Conservation (phyloP, 2,888 invertebrate species). For the Epinotia nisella region DNA sequence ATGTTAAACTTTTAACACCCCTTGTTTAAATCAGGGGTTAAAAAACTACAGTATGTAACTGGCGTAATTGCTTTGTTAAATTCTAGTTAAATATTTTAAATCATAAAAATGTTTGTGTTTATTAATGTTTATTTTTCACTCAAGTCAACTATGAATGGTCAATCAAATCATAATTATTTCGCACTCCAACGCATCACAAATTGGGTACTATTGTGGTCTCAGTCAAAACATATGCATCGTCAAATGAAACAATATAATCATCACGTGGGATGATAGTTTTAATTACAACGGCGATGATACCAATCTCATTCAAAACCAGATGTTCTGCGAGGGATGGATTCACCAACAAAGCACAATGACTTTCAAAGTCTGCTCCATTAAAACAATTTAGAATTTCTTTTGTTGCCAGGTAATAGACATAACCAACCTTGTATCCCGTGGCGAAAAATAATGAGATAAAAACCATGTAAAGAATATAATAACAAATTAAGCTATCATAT, state of each 20-base stretch:
- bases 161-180: slow-evolving; percentile 13
- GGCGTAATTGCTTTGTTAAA: too few relatives aligned
- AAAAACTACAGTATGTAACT: too few relatives aligned
- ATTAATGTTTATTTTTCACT: too few relatives aligned
- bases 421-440: slow-evolving; percentile 70
- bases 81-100: too few relatives aligned
- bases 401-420: slow-evolving; percentile 73
- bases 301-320: slow-evolving; percentile 72
- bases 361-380: slow-evolving; percentile 76
- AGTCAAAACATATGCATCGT: slow-evolving; percentile 31
- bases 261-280: slow-evolving; percentile 54
- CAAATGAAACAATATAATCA: slow-evolving; percentile 47
- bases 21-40: too few relatives aligned
- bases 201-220: slow-evolving; percentile 7
- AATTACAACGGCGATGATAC: slow-evolving; percentile 74
- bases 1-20: too few relatives aligned
- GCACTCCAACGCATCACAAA: slow-evolving; percentile 7
- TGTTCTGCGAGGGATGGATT: slow-evolving; percentile 67
- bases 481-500: slow-evolving; percentile 81
- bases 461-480: slow-evolving; percentile 64
- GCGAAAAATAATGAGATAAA: slow-evolving; percentile 80
- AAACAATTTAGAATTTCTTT: slow-evolving; percentile 80
- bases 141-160: background rate
- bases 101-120: too few relatives aligned
- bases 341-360: slow-evolving; percentile 76